These are phyloP conservation scores for Physocephala rufipes DNA, from an alignment of 2,888 invertebrate genomes.

Conservation along the genomic window DNA sequence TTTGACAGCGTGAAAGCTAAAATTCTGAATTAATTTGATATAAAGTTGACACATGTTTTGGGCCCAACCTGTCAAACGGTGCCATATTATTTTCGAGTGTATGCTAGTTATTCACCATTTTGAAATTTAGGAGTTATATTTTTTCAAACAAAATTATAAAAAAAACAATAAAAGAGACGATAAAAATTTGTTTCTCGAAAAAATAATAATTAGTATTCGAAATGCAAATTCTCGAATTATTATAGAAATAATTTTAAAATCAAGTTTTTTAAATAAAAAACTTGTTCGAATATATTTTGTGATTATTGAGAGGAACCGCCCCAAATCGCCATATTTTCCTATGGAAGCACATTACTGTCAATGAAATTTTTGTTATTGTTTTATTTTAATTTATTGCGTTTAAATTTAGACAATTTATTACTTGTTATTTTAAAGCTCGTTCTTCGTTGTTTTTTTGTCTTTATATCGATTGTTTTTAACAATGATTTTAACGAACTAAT, in stretches of 20 bases:
- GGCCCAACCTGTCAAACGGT: slow-evolving; percentile 50
- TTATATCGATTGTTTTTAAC: no score
- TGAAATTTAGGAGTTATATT: not conserved
- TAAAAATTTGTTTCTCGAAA: no score
- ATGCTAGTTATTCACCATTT: not conserved
- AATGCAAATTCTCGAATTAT: slow-evolving; percentile 15
- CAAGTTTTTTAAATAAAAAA: no score
- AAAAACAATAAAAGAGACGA: slow-evolving; percentile 37
- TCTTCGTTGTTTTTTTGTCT: slow-evolving; percentile 7
- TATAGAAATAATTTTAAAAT: no score
- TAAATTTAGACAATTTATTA: slow-evolving; percentile 41
- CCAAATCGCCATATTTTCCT: slow-evolving; percentile 13
- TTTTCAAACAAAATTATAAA: slow-evolving; percentile 29
- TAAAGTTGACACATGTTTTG: slow-evolving; percentile 53
- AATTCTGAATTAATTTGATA: not conserved
- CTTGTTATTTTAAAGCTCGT: slow-evolving; percentile 23
- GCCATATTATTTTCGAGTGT: slow-evolving; percentile 18
- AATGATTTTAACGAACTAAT: not conserved
- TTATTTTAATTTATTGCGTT: slow-evolving; percentile 42
- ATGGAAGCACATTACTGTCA: slow-evolving; percentile 6
- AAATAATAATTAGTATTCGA: no score
- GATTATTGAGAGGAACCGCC: not conserved
- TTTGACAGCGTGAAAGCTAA: not conserved
- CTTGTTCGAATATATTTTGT: no score
- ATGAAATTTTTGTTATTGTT: slow-evolving; percentile 37